Evolutionary conservation across 2,797 vertebrate species (phyloP).

Genomic region (Mormyrops attenuatus): DNA sequence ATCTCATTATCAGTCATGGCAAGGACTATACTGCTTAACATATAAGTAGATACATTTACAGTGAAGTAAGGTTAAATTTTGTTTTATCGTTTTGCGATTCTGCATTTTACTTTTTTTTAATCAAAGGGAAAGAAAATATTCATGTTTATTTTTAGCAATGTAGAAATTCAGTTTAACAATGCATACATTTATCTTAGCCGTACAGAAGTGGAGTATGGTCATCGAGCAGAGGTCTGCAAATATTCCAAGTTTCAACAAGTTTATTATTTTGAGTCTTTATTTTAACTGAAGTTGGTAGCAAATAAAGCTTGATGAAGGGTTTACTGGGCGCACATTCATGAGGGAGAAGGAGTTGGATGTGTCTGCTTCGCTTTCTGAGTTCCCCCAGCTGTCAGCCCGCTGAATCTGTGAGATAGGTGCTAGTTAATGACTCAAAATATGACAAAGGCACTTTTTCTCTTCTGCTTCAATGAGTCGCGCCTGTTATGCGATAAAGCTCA

Average conservation of each 20-base stretch:
- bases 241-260: conserved; percentile 16
- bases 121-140: background rate
- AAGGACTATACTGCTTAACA: background rate
- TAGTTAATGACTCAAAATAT: conserved; percentile 44
- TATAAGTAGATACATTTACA: background rate
- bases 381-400: conserved; percentile 50
- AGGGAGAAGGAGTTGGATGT: background rate
- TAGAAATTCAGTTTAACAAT: background rate
- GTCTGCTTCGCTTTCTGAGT: conserved; percentile 36
- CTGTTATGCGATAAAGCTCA: conserved; percentile 30
- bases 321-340: background rate
- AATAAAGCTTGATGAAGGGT: conserved; percentile 5
- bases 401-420: conserved; percentile 44
- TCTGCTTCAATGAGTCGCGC: conserved; percentile 27
- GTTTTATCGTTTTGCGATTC: background rate
- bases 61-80: background rate
- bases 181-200: background rate
- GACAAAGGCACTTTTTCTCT: conserved; percentile 26
- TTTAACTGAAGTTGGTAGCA: background rate
- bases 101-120: background rate
- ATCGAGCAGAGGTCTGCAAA: background rate
- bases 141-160: background rate
- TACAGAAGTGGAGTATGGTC: background rate
- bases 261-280: conserved; percentile 17
- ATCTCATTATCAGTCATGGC: conserved; percentile 11